Conservation (phyloP, 2,113 vertebrate species). For the Vireo altiloquus region DNA sequence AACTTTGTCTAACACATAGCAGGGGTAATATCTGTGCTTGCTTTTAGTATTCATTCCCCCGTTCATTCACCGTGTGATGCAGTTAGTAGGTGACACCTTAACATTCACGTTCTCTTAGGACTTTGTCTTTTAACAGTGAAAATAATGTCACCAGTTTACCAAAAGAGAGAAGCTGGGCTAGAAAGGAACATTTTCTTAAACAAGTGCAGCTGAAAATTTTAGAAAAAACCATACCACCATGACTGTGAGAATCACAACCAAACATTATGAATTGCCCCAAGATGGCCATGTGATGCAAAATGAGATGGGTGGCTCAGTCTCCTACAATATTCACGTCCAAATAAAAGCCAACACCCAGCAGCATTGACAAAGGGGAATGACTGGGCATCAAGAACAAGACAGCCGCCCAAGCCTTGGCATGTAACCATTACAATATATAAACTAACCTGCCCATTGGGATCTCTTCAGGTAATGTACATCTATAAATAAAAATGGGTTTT, state of each 20-base stretch:
- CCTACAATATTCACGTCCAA: not conserved
- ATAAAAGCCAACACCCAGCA: not conserved
- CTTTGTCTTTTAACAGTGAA: not conserved
- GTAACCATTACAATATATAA: not conserved
- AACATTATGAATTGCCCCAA: not conserved
- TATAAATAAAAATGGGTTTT: not conserved
- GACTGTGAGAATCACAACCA: fast-evolving
- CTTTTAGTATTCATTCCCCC: not conserved
- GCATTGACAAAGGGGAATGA: not conserved
- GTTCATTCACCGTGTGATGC: not conserved
- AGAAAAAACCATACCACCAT: not conserved
- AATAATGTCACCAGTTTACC: not conserved
- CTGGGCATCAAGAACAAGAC: not conserved
- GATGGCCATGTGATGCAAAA: not conserved
- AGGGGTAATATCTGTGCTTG: not conserved
- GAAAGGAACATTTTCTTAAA: not conserved
- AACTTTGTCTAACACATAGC: not conserved
- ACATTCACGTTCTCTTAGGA: not conserved
- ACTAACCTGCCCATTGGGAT: not conserved
- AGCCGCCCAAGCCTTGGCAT: fast-evolving
- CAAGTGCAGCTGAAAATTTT: not conserved
- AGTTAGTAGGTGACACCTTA: not conserved
- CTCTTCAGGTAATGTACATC: not conserved
- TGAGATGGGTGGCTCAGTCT: not conserved
- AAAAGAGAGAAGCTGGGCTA: not conserved